Percentiles rank a stretch among this genome's conserved stretches.
These are phyloP conservation scores for Hydractinia echinata DNA, from an alignment of 30 jellyfish, hydroid and myxozoan genomes.

Conservation along the genomic window DNA sequence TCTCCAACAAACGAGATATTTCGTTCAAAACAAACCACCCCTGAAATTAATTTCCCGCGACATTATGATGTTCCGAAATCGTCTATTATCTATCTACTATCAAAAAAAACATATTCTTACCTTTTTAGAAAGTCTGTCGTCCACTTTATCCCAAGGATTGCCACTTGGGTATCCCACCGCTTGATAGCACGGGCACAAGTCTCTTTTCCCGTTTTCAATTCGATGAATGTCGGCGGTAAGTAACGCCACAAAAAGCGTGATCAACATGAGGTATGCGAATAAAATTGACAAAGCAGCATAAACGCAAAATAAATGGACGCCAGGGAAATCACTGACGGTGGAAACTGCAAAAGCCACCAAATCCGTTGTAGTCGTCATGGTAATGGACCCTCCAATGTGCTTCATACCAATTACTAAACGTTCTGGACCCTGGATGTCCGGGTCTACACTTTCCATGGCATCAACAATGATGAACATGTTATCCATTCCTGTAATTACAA, in stretches of 20 bases:
- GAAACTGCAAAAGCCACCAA: slow-evolving; percentile 73
- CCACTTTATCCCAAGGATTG: slow-evolving; percentile 13
- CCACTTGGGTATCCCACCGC: neutral
- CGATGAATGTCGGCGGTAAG: slow-evolving; percentile 42
- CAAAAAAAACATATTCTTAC: slow-evolving; percentile 4
- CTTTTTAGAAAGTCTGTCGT: slow-evolving; percentile 8
- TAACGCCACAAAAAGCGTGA: slow-evolving; percentile 39
- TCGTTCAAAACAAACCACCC: no score
- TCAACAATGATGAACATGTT: slow-evolving; percentile 29
- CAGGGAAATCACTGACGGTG: slow-evolving; percentile 58
- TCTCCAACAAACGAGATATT: no score
- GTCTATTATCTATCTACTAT: no score
- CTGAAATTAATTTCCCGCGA: no score
- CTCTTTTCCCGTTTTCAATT: slow-evolving; percentile 45
- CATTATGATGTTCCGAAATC: no score
- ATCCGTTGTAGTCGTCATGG: slow-evolving; percentile 73
- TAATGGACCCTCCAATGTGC: slow-evolving; percentile 41
- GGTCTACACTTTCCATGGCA: slow-evolving; percentile 6
- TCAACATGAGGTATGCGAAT: slow-evolving; percentile 37
- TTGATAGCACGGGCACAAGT: slow-evolving; percentile 35
- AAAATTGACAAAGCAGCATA: slow-evolving; percentile 57
- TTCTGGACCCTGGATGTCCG: slow-evolving; percentile 21
- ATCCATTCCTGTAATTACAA: slow-evolving; percentile 2
- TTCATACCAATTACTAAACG: slow-evolving; percentile 24
- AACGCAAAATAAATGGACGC: slow-evolving; percentile 51